These are phyloP conservation scores for Drosophila bocqueti DNA, from an alignment of 1,140 invertebrate genomes.

Conservation along the genomic window DNA sequence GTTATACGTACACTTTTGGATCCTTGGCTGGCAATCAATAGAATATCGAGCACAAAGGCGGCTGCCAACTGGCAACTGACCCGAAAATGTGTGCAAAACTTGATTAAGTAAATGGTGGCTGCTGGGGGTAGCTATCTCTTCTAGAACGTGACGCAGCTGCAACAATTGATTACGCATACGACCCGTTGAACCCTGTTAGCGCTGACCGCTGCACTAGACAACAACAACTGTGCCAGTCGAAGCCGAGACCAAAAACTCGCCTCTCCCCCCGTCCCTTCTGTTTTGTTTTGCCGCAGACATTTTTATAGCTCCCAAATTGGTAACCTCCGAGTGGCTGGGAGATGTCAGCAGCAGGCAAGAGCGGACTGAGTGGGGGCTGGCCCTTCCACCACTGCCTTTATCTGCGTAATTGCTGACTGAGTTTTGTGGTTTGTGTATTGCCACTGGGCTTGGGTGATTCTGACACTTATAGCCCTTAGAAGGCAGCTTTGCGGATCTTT, in stretches of 20 bases:
- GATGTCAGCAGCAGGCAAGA: constrained; percentile 57
- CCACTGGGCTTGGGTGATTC: constrained; percentile 25
- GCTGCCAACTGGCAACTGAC: constrained; percentile 74
- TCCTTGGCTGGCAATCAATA: constrained; percentile 60
- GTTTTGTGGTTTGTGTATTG: constrained; percentile 49
- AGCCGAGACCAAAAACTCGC: constrained; percentile 26
- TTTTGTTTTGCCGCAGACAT: constrained; percentile 68
- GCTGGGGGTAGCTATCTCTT: constrained; percentile 31
- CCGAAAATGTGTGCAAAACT: constrained; percentile 76
- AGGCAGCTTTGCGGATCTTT: constrained; percentile 5
- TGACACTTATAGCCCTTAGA: constrained; percentile 49
- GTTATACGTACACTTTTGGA: constrained; percentile 4
- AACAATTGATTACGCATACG: constrained; percentile 81
- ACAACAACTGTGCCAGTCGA: constrained; percentile 13
- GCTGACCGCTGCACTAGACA: constrained; percentile 51
- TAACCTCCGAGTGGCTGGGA: constrained; percentile 20
- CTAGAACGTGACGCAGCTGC: constrained; percentile 62
- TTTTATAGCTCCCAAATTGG: constrained; percentile 72
- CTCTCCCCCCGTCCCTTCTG: constrained; percentile 5
- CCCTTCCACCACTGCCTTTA: not conserved
- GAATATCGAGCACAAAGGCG: constrained; percentile 58
- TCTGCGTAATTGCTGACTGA: constrained; percentile 55
- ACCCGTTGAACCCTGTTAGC: constrained; percentile 56
- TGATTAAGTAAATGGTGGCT: constrained; percentile 77
- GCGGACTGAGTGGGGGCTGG: constrained; percentile 1